Evolutionary conservation across 2,113 vertebrate species (phyloP), one percentile per base, ranked within the genome.

Genomic region (Channa argus): DNA sequence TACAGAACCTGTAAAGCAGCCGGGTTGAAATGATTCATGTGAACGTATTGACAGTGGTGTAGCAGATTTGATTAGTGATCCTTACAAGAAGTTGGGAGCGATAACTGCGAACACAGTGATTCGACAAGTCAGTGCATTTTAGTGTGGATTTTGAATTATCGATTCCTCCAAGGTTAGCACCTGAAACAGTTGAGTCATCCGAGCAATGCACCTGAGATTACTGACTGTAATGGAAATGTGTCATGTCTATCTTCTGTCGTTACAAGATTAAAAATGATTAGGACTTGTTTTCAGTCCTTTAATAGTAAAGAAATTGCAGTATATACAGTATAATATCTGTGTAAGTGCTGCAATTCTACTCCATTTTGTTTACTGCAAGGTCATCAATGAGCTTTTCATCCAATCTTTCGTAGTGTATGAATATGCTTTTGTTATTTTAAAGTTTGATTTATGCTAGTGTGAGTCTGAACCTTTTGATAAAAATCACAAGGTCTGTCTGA

Each of bases 141-240:
- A 8, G 33, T 52, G 14, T 72, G 52, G 7, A 5, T 47, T 77
- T 49, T 13, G 13, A 59, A 38, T 44, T 34, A 61, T 62, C 6
- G 49, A 66, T 55, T 51, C 14, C 5, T 53, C 7, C 5, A 14
- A 37, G 15, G 39, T 4, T 9, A 37, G n/a, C 15, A 10, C 10
- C 13, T 3, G 4, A 11, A 69, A 41, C 6, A 37, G 11, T 60
- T 0, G 4, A 75, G 45, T 24, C 6, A 37, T 46, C 45, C 0
- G 6, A 52, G 34, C 47, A 36, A 10, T 6, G 52, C 6, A 41
- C 8, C n/a, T 10, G 14, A 38, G n/a, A 43, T 41, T 53, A 70
- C 41, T 10, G 12, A 63, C 46, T 56, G 11, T 41, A 14, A 71
- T 46, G n/a, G 36, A 53, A 58, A 63, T 11, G 10, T 50, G 9